These are phyloP conservation scores for Micromesistius poutassou DNA, from an alignment of 2,797 vertebrate genomes.

Conservation along the genomic window DNA sequence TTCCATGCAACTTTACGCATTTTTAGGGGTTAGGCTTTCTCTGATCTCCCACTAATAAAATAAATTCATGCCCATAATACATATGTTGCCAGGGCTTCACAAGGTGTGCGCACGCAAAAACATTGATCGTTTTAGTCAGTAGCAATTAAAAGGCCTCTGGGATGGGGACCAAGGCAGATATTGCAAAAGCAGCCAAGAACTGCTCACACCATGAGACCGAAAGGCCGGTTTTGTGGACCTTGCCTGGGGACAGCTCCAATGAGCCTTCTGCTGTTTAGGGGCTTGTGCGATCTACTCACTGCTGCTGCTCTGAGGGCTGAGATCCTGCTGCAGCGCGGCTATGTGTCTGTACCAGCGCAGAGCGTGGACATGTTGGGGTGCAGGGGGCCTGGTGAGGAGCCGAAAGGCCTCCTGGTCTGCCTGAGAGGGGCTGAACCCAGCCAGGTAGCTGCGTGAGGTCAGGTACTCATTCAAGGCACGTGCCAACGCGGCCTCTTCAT, in stretches of 20 bases:
- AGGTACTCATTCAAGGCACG: constrained; percentile 88
- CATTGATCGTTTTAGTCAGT: too few species aligned
- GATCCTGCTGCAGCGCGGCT: constrained; percentile 80
- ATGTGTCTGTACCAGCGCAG: constrained; percentile 96
- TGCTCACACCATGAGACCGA: background rate
- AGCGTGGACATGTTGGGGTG: constrained; percentile 80
- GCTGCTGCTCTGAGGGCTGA: constrained; percentile 72
- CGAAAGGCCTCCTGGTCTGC: constrained; percentile 84
- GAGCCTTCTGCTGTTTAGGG: constrained; percentile 7
- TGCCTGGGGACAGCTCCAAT: background rate
- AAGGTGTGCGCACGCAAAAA: background rate
- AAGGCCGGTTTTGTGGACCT: background rate
- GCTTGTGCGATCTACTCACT: constrained; percentile 61
- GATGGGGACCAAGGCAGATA: background rate
- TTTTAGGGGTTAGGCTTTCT: background rate
- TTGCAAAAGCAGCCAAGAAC: background rate
- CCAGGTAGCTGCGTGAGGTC: constrained; percentile 92
- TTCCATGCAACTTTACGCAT: background rate
- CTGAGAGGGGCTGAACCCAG: constrained; percentile 85
- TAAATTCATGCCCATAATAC: background rate
- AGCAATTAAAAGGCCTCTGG: background rate
- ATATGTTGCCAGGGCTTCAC: background rate
- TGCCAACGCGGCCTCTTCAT: constrained; percentile 79
- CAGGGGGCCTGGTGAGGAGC: constrained; percentile 80
- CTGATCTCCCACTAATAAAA: background rate